Conservation (phyloP, 2,113 vertebrate genomes). For the Myodes glareolus region DNA sequence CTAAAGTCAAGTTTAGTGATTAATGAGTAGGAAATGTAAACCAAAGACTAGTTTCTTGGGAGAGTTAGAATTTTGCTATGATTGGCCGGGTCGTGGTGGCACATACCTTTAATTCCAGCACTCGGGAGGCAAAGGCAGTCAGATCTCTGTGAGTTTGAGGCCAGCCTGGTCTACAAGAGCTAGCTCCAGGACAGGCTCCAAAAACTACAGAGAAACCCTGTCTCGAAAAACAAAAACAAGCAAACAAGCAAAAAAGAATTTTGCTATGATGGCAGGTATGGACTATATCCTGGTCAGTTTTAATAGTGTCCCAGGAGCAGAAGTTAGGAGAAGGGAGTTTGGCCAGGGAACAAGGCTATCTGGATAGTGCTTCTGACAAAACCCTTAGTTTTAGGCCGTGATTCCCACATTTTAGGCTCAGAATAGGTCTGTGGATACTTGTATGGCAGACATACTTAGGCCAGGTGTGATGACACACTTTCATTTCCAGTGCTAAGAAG, state of each 20-base stretch:
- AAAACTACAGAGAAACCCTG: too few relatives aligned
- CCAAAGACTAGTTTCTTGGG: background rate
- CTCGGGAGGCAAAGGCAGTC: too few relatives aligned
- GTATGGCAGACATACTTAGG: background rate
- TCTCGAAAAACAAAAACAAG: too few relatives aligned
- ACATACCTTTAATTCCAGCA: too few relatives aligned
- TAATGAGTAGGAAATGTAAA: background rate
- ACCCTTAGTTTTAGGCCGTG: background rate
- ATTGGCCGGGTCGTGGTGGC: background rate
- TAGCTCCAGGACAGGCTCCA: too few relatives aligned
- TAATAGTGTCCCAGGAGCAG: background rate
- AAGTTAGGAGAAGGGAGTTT: background rate
- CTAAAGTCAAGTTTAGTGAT: constrained; percentile 31
- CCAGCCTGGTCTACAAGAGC: too few relatives aligned
- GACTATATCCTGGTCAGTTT: background rate
- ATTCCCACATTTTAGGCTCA: background rate
- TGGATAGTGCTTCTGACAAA: background rate
- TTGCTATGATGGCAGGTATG: background rate
- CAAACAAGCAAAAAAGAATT: background rate
- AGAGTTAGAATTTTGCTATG: background rate
- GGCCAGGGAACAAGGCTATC: background rate
- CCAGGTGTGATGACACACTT: background rate
- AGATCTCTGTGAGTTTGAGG: too few relatives aligned
- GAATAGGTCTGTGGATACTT: background rate
- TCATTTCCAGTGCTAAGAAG: background rate